A percentile compares a stretch with the other conserved stretches of the same genome.
Evolutionary conservation across 2,113 vertebrate genomes (phyloP).

Genomic region (Prunella himalayana): DNA sequence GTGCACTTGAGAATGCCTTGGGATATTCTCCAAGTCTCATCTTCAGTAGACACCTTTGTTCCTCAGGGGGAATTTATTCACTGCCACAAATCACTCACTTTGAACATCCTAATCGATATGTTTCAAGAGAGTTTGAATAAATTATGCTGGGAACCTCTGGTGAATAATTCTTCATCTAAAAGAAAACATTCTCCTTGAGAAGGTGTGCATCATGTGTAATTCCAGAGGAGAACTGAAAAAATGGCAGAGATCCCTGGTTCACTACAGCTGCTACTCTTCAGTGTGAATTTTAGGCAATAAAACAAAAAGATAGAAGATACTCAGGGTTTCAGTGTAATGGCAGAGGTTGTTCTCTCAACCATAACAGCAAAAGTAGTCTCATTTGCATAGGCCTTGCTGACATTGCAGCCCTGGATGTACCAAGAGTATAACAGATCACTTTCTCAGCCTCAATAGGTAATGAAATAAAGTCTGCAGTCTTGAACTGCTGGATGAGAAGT

Average conservation of each 20-base stretch:
- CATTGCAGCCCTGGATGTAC: not conserved
- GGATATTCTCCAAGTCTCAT: constrained; percentile 3
- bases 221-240: not conserved
- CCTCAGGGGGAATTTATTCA: not conserved
- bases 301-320: not conserved
- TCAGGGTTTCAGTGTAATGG: not conserved
- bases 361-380: not conserved
- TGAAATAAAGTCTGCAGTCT: not conserved
- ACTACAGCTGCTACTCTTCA: not conserved
- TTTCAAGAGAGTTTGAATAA: constrained; percentile 25
- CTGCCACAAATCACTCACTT: not conserved
- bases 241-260: not conserved
- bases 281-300: not conserved
- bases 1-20: not conserved
- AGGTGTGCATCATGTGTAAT: not conserved
- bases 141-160: not conserved
- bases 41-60: constrained; percentile 5
- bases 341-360: not conserved
- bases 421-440: not conserved
- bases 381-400: not conserved
- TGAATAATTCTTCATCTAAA: not conserved
- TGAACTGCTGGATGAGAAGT: not conserved
- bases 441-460: not conserved
- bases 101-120: not conserved
- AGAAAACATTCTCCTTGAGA: not conserved